Evolutionary conservation across 2,888 invertebrate species (phyloP).

Genomic region (Horisme vitalbata): DNA sequence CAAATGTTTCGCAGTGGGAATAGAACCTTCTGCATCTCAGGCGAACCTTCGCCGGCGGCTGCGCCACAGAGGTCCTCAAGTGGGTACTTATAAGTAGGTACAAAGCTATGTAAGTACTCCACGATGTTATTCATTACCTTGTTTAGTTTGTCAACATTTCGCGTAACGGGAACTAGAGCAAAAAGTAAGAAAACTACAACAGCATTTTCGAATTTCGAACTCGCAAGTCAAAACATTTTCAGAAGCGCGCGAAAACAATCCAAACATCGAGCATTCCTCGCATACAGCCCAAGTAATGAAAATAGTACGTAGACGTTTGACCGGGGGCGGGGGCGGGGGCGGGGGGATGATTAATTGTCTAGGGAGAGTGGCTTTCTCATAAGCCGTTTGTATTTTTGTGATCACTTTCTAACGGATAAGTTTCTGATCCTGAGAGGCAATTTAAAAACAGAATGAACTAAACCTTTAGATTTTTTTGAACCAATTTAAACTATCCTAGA

Average conservation of each 20-base stretch:
- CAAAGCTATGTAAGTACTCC: no score
- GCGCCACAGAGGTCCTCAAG: no score
- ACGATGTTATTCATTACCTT: no score
- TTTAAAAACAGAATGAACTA: not conserved
- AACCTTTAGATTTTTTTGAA: no score
- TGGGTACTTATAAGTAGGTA: no score
- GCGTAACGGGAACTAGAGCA: not conserved
- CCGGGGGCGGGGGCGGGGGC: slow-evolving; percentile 31
- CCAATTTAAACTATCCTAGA: no score
- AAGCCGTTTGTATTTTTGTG: slow-evolving; percentile 36
- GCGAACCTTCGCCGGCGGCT: no score
- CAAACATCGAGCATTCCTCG: slow-evolving; percentile 33
- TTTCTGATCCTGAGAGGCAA: slow-evolving; percentile 14
- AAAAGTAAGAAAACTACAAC: not conserved
- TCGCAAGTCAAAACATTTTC: slow-evolving; percentile 14
- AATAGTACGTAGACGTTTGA: slow-evolving; percentile 43
- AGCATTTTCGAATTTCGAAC: slow-evolving; percentile 8
- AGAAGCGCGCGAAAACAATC: slow-evolving; percentile 27
- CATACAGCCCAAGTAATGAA: slow-evolving; percentile 38
- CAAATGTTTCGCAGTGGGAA: no score
- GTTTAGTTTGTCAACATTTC: no score
- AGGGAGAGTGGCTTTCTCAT: slow-evolving; percentile 43
- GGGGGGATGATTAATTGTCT: slow-evolving; percentile 65
- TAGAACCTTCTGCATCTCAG: no score
- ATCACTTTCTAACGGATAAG: slow-evolving; percentile 26